Base-by-base conservation (phyloP, 2,113 vertebrate genomes). In the Panurus biarmicus region DNA sequence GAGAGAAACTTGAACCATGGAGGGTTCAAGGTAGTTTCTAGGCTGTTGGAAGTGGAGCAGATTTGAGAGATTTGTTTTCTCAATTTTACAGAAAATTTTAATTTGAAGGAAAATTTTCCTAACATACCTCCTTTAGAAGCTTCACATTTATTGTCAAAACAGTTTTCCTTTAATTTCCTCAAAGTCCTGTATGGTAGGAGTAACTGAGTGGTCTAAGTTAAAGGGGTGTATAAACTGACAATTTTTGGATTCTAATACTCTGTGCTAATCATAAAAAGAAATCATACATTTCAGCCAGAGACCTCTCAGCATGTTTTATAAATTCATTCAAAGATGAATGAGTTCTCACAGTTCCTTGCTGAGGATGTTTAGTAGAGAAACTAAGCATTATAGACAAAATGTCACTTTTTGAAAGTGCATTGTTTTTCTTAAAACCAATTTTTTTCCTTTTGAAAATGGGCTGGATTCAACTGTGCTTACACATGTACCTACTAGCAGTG, bases 321-420 rank as follows among this genome's bases (percentile, higher is more conserved):
- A 96, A 79, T 89, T 93, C 45, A 53, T 93, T 94, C 81, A 70
- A 92, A 94, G 84, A 90, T 87, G 50, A 95, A 95, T 87, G 91
- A 91, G 85, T 91, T 87, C 87, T 94, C 58, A 73, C 35, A 31
- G 67, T 85, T 95, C 35, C 62, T 94, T 92, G 77, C 38, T 92
- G 81, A 89, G 74, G 87, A 54, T 94, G 70, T 89, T 94, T 87
- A 78, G 74, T 36, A 66, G 35, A 79, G 57, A 82, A 69, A 85
- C 50, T 54, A 85, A 95, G 70, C 54, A 25, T 54, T 82, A 93
- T 69, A 92, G 94, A 85, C 70, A 91, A 94, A 96, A 94, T 79
- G 56, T 85, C 74, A 85, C 47, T 82, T 94, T 75, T 26, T 18
- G 24, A 36, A 87, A 89, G 67, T 28, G 35, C 44, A 61, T 72